Evolutionary conservation across 2,113 vertebrate genomes (phyloP).

Genomic region (Tiliqua scincoides): DNA sequence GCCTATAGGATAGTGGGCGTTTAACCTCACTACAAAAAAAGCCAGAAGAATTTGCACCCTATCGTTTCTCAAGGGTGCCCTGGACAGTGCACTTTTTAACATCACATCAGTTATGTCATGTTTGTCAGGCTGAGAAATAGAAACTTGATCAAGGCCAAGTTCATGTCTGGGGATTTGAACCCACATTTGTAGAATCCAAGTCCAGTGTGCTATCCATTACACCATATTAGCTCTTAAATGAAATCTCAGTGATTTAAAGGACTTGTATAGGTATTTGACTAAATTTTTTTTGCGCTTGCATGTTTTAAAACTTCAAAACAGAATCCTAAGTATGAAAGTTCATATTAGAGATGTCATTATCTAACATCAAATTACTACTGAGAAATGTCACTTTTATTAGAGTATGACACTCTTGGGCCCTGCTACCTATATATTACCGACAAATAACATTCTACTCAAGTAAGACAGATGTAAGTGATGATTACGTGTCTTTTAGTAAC

Average conservation of each 20-base stretch:
- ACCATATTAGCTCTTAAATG: not conserved
- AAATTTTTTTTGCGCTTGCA: conserved; percentile 12
- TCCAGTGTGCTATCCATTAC: not conserved
- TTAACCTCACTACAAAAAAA: conserved; percentile 12
- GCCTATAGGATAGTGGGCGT: conserved; percentile 8
- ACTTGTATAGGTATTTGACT: conserved; percentile 14
- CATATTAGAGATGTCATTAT: conserved; percentile 42
- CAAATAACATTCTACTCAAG: conserved; percentile 39
- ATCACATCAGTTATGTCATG: not conserved
- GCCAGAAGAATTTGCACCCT: not conserved
- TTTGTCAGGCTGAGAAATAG: not conserved
- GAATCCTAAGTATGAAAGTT: conserved; percentile 42
- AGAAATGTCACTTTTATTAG: conserved; percentile 43
- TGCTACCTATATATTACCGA: conserved; percentile 20
- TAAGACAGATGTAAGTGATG: conserved; percentile 30
- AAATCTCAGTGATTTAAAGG: not conserved
- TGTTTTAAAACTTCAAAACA: conserved; percentile 31
- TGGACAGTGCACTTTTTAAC: not conserved
- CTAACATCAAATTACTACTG: conserved; percentile 38
- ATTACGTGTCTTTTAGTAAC: conserved; percentile 27
- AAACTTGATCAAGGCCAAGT: not conserved
- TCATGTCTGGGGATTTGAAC: not conserved
- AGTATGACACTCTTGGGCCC: conserved; percentile 37
- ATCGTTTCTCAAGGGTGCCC: not conserved
- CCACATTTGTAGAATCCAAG: not conserved